Percentiles rank a stretch among this genome's conserved stretches.
Evolutionary conservation across 1,140 invertebrate species (phyloP).

Genomic region (Conopomorpha cramerella): DNA sequence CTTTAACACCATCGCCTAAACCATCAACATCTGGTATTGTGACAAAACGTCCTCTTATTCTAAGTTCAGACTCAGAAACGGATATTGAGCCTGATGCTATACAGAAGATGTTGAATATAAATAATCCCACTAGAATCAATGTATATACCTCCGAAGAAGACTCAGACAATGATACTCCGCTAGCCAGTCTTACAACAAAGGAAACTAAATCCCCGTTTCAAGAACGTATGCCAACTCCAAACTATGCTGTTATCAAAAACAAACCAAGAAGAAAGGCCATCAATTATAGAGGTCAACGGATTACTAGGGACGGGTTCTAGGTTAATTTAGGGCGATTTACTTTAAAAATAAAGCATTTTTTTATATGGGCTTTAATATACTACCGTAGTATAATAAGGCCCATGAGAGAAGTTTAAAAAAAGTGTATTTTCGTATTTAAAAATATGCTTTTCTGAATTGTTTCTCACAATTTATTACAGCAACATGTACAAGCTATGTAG

Average conservation of each 20-base stretch:
- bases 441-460: too few species aligned
- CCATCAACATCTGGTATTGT: background rate
- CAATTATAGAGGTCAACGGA: slow-evolving; percentile 12
- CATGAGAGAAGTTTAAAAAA: too few species aligned
- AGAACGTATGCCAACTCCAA: slow-evolving; percentile 11
- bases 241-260: slow-evolving; percentile 9
- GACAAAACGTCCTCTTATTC: background rate
- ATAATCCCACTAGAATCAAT: too few species aligned
- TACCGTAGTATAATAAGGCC: too few species aligned
- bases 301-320: too few species aligned
- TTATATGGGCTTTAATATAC: too few species aligned
- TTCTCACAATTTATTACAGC: too few species aligned
- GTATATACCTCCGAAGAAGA: background rate
- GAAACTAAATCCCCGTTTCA: slow-evolving; percentile 10
- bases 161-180: slow-evolving; percentile 4
- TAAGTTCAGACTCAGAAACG: background rate
- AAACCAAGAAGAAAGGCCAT: slow-evolving; percentile 10
- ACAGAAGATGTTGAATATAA: too few species aligned
- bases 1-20: background rate
- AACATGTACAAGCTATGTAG: too few species aligned
- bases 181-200: slow-evolving; percentile 5
- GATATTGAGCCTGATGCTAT: background rate
- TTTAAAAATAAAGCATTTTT: too few species aligned
- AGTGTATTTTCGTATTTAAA: too few species aligned
- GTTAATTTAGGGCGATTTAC: too few species aligned